phyloP scores from a whole-genome alignment of 2,888 invertebrate species.

The Oscheius sp. region DNA sequence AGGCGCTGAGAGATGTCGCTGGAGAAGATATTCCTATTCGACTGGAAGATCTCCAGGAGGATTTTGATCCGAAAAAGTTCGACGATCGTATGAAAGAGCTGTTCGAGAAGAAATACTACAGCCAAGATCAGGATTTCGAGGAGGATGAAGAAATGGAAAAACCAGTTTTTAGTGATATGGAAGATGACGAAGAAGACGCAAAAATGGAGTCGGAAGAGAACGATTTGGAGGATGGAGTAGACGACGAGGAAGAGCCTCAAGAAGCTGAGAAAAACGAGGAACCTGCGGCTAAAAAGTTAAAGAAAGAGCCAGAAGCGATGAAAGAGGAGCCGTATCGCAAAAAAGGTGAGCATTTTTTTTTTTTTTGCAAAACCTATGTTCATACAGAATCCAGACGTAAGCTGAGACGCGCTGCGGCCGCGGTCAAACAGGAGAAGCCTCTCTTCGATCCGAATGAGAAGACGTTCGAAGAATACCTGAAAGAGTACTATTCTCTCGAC shows the following conservation, averaged over 20 bases:
- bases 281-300: conserved; percentile 76
- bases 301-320: conserved; percentile 44
- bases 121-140: conserved; percentile 79
- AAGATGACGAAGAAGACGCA: conserved; percentile 40
- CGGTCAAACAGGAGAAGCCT: conserved; percentile 84
- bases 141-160: conserved; percentile 80
- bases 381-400: conserved; percentile 55
- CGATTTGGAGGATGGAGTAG: not conserved
- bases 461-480: conserved; percentile 87
- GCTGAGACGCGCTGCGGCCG: conserved; percentile 81
- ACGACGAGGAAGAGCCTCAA: not conserved
- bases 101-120: conserved; percentile 20
- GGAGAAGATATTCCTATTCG: conserved; percentile 84
- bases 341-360: conserved; percentile 9
- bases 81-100: conserved; percentile 65
- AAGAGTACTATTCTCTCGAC: conserved; percentile 93
- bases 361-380: too few species aligned
- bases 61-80: conserved; percentile 74
- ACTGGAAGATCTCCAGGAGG: conserved; percentile 84
- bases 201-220: not conserved
- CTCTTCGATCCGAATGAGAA: conserved; percentile 84
- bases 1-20: conserved; percentile 86
- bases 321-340: conserved; percentile 67
- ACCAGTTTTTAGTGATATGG: conserved; percentile 82
- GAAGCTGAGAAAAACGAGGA: conserved; percentile 10